Base-by-base conservation (phyloP, 2,797 vertebrate species). In the Pempheris klunzingeri region DNA sequence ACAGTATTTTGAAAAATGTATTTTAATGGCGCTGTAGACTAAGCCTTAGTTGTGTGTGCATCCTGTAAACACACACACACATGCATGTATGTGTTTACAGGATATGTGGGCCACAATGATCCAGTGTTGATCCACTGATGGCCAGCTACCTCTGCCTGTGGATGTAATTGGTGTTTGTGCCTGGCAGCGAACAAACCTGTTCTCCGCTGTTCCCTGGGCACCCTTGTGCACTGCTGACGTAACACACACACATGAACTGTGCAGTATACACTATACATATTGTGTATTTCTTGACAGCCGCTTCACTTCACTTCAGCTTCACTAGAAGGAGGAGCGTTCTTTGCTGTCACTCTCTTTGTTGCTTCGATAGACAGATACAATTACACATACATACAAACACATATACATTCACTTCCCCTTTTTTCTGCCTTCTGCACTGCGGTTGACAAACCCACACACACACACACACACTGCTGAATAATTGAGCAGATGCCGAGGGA, bases 101-200 rank as follows among this genome's bases (percentile, higher is more conserved):
- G 20, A 47, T 62, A 57, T 64, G 9, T 62, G 22, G 50, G 52
- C 38, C 53, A 61, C 20, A 24, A 30, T 6, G 7, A 62, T 78
- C 54, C 52, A 62, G 24, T 39, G 20, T 68, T 34, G 67, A 71
- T 74, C 55, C 61, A 68, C 47, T 43, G 44, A 74, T 54, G 26
- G 50, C 49, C 28, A 39, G 52, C 26, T 60, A 18, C 28, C 44
- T 32, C 82, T 57, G 70, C 57, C 74, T 74, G 76, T 69, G 50
- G 54, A 64, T 54, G 69, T 86, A 81, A 82, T 87, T 80, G 70
- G 64, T 82, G 60, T 82, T 83, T 79, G 39, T 68, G 52, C 32
- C 22, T 87, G 57, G 72, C 47, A 81, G 82, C 83, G 73, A 77
- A 75, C 55, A 79, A 77, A 84, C 71, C 86, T 84, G 79, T 47